Percentiles rank a stretch among this genome's conserved stretches.
Evolutionary conservation across 2,888 invertebrate genomes (phyloP).

Genomic region (Leptinotarsa tumamoca): DNA sequence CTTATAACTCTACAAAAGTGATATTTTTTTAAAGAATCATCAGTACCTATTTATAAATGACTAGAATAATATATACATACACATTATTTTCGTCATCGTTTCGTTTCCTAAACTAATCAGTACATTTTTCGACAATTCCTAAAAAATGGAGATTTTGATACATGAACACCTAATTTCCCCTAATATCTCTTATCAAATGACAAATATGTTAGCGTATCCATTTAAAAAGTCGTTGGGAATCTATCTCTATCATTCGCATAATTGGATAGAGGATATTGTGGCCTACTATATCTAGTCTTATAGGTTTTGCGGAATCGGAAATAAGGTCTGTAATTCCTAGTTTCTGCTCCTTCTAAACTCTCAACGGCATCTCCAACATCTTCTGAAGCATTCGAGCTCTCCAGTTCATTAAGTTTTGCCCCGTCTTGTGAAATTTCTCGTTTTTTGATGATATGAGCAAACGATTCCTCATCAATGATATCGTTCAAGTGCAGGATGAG

Average conservation of each 20-base stretch:
- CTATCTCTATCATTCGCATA: background rate
- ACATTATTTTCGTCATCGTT: too few relatives aligned
- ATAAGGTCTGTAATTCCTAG: background rate
- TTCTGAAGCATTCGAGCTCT: background rate
- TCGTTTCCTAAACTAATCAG: too few relatives aligned
- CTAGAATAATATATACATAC: too few relatives aligned
- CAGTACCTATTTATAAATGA: too few relatives aligned
- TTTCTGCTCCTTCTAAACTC: background rate
- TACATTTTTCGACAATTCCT: too few relatives aligned
- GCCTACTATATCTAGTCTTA: background rate
- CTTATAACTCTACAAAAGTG: too few relatives aligned
- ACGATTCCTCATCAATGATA: background rate
- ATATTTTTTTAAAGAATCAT: too few relatives aligned
- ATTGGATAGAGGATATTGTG: background rate
- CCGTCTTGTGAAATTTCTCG: background rate
- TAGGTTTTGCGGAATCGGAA: background rate
- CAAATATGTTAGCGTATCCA: background rate
- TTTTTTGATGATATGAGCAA: background rate
- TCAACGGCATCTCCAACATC: background rate
- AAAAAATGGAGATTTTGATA: too few relatives aligned
- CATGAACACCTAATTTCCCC: too few relatives aligned
- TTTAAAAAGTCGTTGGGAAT: conserved; percentile 4
- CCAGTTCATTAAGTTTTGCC: background rate
- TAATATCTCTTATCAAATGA: too few relatives aligned
- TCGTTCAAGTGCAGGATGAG: background rate